Percentiles rank a stretch among this genome's conserved stretches.
Conservation (phyloP, 2,113 vertebrate species). For the Erythrolamprus reginae region DNA sequence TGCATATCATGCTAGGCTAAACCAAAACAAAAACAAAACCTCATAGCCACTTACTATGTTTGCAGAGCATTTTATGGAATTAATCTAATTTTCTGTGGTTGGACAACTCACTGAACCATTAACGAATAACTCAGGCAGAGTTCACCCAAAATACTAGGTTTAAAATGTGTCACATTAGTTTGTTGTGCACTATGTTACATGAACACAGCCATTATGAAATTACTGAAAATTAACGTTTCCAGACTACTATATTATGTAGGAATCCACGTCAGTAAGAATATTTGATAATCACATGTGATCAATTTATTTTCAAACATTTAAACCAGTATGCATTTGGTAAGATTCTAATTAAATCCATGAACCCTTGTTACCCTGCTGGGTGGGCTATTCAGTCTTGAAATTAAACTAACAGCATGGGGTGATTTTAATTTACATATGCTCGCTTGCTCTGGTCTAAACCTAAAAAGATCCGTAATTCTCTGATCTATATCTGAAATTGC, state of each 20-base stretch:
- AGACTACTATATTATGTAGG: neutral
- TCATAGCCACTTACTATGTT: neutral
- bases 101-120: neutral
- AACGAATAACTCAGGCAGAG: neutral
- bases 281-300: neutral
- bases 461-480: constrained; percentile 28
- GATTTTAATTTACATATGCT: neutral
- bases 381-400: neutral
- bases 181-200: neutral
- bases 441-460: constrained; percentile 29
- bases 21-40: neutral
- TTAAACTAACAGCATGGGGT: neutral
- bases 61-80: neutral
- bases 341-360: neutral
- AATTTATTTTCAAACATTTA: neutral
- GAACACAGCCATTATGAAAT: neutral
- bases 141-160: neutral
- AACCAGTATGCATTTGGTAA: neutral
- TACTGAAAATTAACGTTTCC: neutral
- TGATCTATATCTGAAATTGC: neutral
- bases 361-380: neutral
- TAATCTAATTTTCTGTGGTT: neutral
- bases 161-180: neutral
- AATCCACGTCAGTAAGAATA: neutral
- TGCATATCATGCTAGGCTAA: neutral